Evolutionary conservation across 2,888 invertebrate species (phyloP), one percentile per base, ranked within the genome.

Genomic region (Physocephala rufipes): DNA sequence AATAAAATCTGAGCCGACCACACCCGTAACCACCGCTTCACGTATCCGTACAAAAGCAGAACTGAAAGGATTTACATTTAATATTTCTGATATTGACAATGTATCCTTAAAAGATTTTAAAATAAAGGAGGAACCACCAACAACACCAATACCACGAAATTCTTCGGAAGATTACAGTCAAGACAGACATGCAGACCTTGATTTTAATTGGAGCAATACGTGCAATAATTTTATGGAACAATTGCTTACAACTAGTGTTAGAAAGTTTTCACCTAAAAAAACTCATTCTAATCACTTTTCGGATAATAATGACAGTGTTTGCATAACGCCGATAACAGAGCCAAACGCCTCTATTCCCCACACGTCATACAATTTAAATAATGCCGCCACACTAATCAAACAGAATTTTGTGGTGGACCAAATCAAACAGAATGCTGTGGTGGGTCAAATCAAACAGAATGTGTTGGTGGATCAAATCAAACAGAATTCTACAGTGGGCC

Each of bases 31-130:
- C 71, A 82, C 90, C 68, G 89, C 90, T 4, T 91, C 93, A 15
- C 89, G 94, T 80, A 95, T 95, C 80, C 88, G 95, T 76, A 95
- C 95, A 3, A 95, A 95, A 87, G 95, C 93, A 1, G 95, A 95
- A 86, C 86, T 95, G 53, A 95, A 95, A 85, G 89, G 88, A 65
- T 86, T 86, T 78, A 83, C 79, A 59, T 82, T 82, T 72, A 78
- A 79, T 45, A 43, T 13, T 3, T 15, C 13, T 53, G 19, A 19
- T 12, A 77, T 74, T 67, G 78, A 80, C 74, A 76, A 71, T 70
- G 0, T 71, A 51, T 1, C 68, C 67, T 55, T 16, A 45, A 73
- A 70, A 55, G 66, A 43, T 1, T 71, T 77, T 19, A 72, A 76
- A 64, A 74, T 75, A 15, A 76, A 75, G 55, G 65, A 69, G 51